Percentiles rank a stretch among this genome's conserved stretches.
These are phyloP conservation scores for Aptenodytes patagonicus DNA, from an alignment of 2,113 vertebrate genomes.

Conservation along the genomic window DNA sequence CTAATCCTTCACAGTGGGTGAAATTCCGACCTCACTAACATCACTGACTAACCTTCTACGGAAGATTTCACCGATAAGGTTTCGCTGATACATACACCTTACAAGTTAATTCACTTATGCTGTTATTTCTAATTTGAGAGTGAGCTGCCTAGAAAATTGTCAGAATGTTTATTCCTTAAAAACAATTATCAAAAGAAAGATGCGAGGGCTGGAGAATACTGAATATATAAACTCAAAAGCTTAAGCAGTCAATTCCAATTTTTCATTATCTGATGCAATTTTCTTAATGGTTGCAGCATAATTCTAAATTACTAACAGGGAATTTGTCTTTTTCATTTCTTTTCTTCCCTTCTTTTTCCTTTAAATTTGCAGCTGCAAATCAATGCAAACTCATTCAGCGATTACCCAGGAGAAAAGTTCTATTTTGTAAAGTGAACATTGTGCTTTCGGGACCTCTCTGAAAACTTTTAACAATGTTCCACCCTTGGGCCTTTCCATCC, in stretches of 20 bases:
- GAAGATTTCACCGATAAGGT: not conserved
- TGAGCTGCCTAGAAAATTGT: not conserved
- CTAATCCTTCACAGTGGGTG: not conserved
- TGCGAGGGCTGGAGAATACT: not conserved
- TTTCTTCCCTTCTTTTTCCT: not conserved
- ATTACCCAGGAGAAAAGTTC: constrained; percentile 44
- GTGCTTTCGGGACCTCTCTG: constrained; percentile 14
- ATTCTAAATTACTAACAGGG: constrained; percentile 4
- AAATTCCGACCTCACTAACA: not conserved
- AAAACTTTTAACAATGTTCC: constrained; percentile 50
- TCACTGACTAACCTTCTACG: not conserved
- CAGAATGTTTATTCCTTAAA: not conserved
- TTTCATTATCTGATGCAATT: not conserved
- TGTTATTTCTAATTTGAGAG: not conserved
- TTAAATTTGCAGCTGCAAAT: constrained; percentile 33
- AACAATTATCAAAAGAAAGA: not conserved
- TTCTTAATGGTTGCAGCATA: not conserved
- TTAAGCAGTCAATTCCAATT: not conserved
- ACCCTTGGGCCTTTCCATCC: constrained; percentile 47
- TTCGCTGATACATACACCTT: not conserved
- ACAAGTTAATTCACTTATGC: not conserved
- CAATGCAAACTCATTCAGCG: constrained; percentile 7
- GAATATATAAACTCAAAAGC: not conserved
- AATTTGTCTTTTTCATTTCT: constrained; percentile 6
- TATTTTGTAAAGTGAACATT: constrained; percentile 30